Percentiles rank a stretch among this genome's conserved stretches.
Conservation (phyloP, 2,888 invertebrate species). For the Rhimphoctona megacephalus region DNA sequence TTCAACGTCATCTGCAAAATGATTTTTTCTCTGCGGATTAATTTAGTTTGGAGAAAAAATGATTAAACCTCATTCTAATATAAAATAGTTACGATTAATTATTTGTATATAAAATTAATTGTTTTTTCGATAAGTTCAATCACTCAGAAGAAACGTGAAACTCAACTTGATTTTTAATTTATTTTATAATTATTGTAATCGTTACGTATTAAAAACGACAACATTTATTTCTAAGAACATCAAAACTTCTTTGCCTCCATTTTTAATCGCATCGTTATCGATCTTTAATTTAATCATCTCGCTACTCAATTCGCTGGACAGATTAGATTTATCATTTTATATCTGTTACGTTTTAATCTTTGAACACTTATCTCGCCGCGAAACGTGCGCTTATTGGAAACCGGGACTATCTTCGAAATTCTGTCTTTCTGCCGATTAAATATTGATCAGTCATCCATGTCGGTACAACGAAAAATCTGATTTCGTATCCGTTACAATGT, state of each 20-base stretch:
- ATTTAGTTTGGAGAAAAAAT: not conserved
- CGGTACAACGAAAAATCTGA: too few species aligned
- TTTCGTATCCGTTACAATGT: not conserved
- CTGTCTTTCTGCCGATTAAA: too few species aligned
- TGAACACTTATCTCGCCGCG: not conserved
- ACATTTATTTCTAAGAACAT: not conserved
- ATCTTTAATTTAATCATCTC: not conserved
- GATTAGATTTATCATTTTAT: slow-evolving; percentile 22
- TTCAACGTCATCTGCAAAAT: not conserved
- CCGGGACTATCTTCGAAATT: not conserved
- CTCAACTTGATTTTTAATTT: not conserved
- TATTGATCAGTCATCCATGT: too few species aligned
- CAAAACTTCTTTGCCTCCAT: not conserved
- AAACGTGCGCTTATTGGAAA: slow-evolving; percentile 12
- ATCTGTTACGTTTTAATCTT: slow-evolving; percentile 8
- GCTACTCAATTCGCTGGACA: slow-evolving; percentile 33
- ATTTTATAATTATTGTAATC: not conserved
- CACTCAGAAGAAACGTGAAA: not conserved
- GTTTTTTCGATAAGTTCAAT: not conserved
- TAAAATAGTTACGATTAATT: not conserved
- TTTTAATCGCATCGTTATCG: not conserved
- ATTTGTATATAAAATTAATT: not conserved
- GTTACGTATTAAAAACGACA: not conserved
- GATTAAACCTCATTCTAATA: not conserved
- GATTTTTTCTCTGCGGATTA: not conserved